These are phyloP conservation scores for Deilephila elpenor DNA, from an alignment of 2,888 invertebrate species.

Conservation along the genomic window DNA sequence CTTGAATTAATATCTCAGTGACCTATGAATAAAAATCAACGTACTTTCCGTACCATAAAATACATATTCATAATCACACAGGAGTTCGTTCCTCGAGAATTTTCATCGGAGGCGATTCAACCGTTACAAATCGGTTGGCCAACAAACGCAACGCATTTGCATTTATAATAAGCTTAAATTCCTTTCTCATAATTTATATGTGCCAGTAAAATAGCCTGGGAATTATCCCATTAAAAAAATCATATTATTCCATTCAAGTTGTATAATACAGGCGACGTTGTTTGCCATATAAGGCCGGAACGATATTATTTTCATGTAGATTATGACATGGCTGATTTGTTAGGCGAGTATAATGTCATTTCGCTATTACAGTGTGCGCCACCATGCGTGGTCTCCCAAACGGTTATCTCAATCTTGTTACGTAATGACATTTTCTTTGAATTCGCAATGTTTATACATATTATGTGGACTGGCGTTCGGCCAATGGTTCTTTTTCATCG, in stretches of 20 bases:
- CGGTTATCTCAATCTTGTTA: conserved; percentile 57
- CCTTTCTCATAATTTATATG: conserved; percentile 17
- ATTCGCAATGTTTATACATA: conserved; percentile 79
- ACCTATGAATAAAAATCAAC: conserved; percentile 9
- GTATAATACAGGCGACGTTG: background rate
- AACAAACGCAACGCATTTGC: background rate
- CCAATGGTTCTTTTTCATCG: conserved; percentile 81
- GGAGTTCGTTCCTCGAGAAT: conserved; percentile 1
- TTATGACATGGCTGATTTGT: conserved; percentile 30
- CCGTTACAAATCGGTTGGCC: conserved; percentile 17
- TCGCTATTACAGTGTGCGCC: conserved; percentile 32
- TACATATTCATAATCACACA: background rate
- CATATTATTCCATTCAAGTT: background rate
- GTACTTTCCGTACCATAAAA: background rate
- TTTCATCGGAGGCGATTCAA: conserved; percentile 16
- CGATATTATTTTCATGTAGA: conserved; percentile 22
- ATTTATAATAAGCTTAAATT: conserved; percentile 24
- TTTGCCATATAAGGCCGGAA: background rate
- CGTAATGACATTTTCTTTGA: conserved; percentile 78
- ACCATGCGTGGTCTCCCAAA: conserved; percentile 43
- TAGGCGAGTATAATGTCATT: conserved; percentile 34
- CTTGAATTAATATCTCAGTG: background rate
- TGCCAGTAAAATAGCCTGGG: conserved; percentile 2
- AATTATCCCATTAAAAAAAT: background rate
- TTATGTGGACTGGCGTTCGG: conserved; percentile 71